Conservation (phyloP, 2,888 invertebrate species). For the Drosophila aldrichi region DNA sequence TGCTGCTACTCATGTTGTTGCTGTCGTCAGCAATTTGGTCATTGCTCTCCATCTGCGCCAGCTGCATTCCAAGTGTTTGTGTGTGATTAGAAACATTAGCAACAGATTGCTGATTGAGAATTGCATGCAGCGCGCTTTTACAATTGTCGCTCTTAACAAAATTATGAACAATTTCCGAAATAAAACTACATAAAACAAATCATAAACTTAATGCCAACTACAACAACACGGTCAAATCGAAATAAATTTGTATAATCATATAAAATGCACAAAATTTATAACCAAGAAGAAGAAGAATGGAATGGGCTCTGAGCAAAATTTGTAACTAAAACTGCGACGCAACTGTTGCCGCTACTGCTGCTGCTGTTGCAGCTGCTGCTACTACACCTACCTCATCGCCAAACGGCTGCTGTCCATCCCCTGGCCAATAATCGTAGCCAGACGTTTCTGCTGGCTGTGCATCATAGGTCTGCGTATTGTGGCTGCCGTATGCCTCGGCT, state of each 20-base stretch:
- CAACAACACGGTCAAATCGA: slow-evolving; percentile 5
- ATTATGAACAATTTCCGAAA: slow-evolving; percentile 9
- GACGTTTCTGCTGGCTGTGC: slow-evolving; percentile 26
- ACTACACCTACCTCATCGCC: slow-evolving; percentile 71
- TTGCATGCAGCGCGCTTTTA: slow-evolving; percentile 40
- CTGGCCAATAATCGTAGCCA: slow-evolving; percentile 76
- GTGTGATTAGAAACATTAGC: slow-evolving; percentile 68
- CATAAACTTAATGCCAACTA: slow-evolving; percentile 24
- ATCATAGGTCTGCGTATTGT: slow-evolving; percentile 27
- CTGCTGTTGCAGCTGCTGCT: not conserved
- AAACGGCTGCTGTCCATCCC: slow-evolving; percentile 61
- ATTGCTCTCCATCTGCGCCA: slow-evolving; percentile 39
- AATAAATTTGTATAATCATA: slow-evolving; percentile 10
- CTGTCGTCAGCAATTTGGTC: slow-evolving; percentile 30
- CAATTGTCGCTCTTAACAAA: slow-evolving; percentile 27
- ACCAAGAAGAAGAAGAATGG: slow-evolving; percentile 21
- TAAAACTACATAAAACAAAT: slow-evolving; percentile 19
- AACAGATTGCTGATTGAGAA: slow-evolving; percentile 28
- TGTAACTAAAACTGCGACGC: slow-evolving; percentile 21
- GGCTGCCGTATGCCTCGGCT: slow-evolving; percentile 35
- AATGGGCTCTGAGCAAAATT: slow-evolving; percentile 23
- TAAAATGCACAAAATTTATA: slow-evolving; percentile 7
- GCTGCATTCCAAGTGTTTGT: slow-evolving; percentile 54
- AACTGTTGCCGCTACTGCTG: slow-evolving; percentile 4
- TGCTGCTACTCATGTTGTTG: slow-evolving; percentile 20